phyloP scores from a whole-genome alignment of 2,113 vertebrate species.

The Cricetomys ansorgei region DNA sequence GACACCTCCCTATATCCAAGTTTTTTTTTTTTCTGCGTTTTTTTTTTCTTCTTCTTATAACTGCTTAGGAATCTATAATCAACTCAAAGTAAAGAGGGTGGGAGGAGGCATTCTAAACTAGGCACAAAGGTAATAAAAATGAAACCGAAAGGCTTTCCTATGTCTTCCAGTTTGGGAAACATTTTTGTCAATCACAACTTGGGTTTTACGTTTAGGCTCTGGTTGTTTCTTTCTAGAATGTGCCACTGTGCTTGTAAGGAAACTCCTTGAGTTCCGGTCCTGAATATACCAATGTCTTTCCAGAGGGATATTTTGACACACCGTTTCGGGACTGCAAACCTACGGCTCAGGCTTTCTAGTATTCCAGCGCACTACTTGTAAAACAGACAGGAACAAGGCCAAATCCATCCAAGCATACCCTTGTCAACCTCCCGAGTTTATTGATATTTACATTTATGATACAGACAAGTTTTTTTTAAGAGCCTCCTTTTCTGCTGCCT shows the following conservation, averaged over 20 bases:
- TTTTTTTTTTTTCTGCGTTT: background rate
- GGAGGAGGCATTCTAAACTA: background rate
- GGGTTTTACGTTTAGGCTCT: background rate
- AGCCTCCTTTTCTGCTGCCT: constrained; percentile 50
- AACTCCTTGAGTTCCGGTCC: background rate
- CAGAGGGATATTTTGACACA: background rate
- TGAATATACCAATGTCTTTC: background rate
- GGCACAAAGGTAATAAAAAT: background rate
- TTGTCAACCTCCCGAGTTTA: constrained; percentile 60
- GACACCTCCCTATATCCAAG: background rate
- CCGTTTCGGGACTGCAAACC: background rate
- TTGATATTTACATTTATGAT: constrained; percentile 78
- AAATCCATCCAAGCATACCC: constrained; percentile 53
- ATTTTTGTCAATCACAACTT: background rate
- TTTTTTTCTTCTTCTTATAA: constrained; percentile 4
- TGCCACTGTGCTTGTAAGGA: background rate
- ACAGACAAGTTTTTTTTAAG: constrained; percentile 63
- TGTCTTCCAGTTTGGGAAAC: background rate
- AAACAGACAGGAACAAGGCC: constrained; percentile 38
- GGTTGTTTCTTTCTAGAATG: background rate
- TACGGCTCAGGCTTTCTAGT: background rate
- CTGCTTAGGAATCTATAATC: background rate
- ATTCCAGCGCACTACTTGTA: constrained; percentile 31
- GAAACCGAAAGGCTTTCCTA: background rate
- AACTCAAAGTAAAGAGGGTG: constrained; percentile 40